Conservation (phyloP, 2,113 vertebrate genomes). For the Apteryx mantelli region DNA sequence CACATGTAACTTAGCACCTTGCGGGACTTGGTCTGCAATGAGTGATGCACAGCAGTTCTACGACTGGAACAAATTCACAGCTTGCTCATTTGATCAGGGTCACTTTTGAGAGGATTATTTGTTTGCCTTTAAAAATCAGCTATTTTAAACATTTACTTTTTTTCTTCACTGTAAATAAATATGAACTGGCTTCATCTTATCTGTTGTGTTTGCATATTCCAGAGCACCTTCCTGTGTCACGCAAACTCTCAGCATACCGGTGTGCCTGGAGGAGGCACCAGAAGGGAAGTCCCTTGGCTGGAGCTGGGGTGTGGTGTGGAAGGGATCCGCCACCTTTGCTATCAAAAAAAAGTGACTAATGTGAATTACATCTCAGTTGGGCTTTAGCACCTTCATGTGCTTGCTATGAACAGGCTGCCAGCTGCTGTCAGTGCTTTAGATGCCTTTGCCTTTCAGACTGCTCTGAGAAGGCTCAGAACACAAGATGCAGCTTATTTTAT, state of each 20-base stretch:
- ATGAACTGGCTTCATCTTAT: neutral
- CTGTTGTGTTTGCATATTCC: neutral
- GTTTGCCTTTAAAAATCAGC: conserved; percentile 11
- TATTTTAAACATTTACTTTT: conserved; percentile 42
- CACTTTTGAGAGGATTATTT: neutral
- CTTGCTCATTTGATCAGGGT: neutral
- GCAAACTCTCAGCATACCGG: neutral
- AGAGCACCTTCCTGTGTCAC: neutral
- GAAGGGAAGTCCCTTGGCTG: neutral
- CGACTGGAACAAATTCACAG: neutral
- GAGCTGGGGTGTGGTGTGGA: neutral
- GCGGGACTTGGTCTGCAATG: neutral
- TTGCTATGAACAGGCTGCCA: neutral
- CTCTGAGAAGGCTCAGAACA: neutral
- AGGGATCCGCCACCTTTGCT: neutral
- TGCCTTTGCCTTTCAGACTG: neutral
- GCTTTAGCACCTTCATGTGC: neutral
- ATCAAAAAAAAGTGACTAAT: neutral
- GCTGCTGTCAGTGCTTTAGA: neutral
- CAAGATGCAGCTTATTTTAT: neutral
- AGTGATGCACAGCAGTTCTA: neutral
- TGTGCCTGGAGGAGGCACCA: neutral
- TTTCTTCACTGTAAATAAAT: conserved; percentile 27
- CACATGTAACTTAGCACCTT: neutral
- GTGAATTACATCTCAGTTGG: neutral